Conservation (phyloP, 2,888 invertebrate species). For the Orthosia gracilis region DNA sequence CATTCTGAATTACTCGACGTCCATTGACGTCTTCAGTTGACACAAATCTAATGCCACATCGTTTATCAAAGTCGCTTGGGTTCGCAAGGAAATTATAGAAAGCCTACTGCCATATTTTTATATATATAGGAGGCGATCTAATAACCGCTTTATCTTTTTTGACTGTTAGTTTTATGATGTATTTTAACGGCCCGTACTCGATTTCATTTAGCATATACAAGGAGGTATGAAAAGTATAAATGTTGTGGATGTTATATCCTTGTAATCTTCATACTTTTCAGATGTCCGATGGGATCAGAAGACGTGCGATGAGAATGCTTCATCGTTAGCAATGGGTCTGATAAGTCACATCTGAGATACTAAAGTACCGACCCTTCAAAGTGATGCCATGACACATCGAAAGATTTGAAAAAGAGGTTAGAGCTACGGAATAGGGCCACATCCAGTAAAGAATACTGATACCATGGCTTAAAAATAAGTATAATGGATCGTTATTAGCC, state of each 20-base stretch:
- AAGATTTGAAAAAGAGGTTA: background rate
- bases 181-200: constrained; percentile 16
- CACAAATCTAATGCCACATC: constrained; percentile 59
- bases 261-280: no score
- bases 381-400: background rate
- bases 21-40: constrained; percentile 63
- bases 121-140: constrained; percentile 14
- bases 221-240: background rate
- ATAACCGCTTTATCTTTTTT: constrained; percentile 17
- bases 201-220: background rate
- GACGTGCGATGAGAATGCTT: background rate
- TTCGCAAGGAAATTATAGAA: constrained; percentile 60
- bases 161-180: background rate
- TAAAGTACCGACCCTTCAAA: background rate
- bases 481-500: background rate
- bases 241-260: no score
- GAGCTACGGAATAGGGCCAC: background rate
- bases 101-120: constrained; percentile 45
- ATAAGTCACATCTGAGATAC: no score
- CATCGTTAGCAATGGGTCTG: no score
- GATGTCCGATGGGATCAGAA: no score
- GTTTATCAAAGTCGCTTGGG: constrained; percentile 60
- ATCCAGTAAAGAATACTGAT: constrained; percentile 5
- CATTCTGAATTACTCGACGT: constrained; percentile 54
- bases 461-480: background rate